phyloP scores from a whole-genome alignment of 2,888 invertebrate species.

The Candidula unifasciata region DNA sequence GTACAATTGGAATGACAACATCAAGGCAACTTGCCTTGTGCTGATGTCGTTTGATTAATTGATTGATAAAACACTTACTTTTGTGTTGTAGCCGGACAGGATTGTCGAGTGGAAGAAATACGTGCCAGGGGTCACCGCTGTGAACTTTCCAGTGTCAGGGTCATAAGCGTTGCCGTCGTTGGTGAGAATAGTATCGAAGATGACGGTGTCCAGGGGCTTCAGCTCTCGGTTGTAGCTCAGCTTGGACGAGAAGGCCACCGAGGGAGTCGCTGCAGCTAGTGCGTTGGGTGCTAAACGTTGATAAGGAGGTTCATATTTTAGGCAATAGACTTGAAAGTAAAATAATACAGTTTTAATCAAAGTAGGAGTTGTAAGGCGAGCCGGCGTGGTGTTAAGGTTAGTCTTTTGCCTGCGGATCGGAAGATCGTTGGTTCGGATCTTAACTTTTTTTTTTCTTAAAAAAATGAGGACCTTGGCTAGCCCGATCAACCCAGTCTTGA shows the following conservation, averaged over 20 bases:
- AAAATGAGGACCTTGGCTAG: too few species aligned
- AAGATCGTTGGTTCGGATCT: too few species aligned
- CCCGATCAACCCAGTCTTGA: too few species aligned
- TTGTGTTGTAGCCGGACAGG: slow-evolving; percentile 60
- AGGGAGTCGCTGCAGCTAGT: slow-evolving; percentile 33
- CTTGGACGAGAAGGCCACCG: slow-evolving; percentile 57
- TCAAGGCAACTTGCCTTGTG: too few species aligned
- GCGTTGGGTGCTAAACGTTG: slow-evolving; percentile 41
- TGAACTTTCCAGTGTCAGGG: slow-evolving; percentile 58
- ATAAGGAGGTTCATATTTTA: background rate
- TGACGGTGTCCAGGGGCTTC: slow-evolving; percentile 57
- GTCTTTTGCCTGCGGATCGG: too few species aligned
- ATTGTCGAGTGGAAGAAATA: slow-evolving; percentile 58
- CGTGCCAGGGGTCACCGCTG: slow-evolving; percentile 55
- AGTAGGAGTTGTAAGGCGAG: too few species aligned
- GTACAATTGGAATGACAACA: too few species aligned
- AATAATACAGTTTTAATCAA: too few species aligned
- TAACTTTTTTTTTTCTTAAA: too few species aligned
- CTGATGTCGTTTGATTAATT: background rate
- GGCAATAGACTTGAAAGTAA: too few species aligned
- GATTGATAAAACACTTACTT: slow-evolving; percentile 41
- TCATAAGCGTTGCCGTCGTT: slow-evolving; percentile 57
- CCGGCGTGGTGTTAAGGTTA: too few species aligned
- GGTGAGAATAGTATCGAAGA: slow-evolving; percentile 59
- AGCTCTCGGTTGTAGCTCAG: slow-evolving; percentile 59